A percentile compares a stretch with the other conserved stretches of the same genome.
Conservation (phyloP, 2,113 vertebrate species). For the Elachura formosa region DNA sequence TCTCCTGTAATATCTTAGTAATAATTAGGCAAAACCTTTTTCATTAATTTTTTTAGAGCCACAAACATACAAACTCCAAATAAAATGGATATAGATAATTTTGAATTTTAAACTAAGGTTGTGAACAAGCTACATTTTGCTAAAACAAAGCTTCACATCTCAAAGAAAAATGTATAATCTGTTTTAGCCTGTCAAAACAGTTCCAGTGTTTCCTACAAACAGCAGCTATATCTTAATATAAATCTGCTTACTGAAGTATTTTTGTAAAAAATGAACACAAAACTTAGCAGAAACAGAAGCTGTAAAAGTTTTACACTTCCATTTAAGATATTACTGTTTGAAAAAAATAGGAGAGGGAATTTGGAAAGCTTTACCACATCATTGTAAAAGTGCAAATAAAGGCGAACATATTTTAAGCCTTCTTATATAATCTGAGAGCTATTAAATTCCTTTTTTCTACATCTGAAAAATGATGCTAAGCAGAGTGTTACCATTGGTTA, state of each 20-base stretch:
- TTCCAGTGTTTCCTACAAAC: slow-evolving; percentile 19
- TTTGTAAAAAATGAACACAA: slow-evolving; percentile 47
- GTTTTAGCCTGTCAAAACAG: slow-evolving; percentile 16
- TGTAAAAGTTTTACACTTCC: slow-evolving; percentile 3
- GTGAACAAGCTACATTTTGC: not conserved
- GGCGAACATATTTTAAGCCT: not conserved
- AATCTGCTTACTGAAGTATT: slow-evolving; percentile 9
- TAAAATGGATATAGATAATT: not conserved
- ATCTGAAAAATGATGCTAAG: slow-evolving; percentile 29
- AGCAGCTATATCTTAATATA: slow-evolving; percentile 42
- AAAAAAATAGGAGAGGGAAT: slow-evolving; percentile 16
- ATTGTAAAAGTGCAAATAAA: not conserved
- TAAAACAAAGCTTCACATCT: slow-evolving; percentile 40
- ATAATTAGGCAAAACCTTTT: not conserved
- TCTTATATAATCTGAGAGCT: slow-evolving; percentile 13
- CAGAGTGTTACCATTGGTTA: slow-evolving; percentile 40
- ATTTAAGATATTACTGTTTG: slow-evolving; percentile 9
- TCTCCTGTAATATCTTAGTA: not conserved
- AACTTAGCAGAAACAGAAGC: not conserved
- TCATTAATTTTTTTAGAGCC: not conserved
- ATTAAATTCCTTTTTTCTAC: slow-evolving; percentile 10
- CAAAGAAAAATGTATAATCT: not conserved
- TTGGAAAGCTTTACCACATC: slow-evolving; percentile 20
- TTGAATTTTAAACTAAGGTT: not conserved
- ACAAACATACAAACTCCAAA: not conserved